Evolutionary conservation across 2,797 vertebrate species (phyloP), one percentile per base, ranked within the genome.

Genomic region (Gymnopithys bicolor): DNA sequence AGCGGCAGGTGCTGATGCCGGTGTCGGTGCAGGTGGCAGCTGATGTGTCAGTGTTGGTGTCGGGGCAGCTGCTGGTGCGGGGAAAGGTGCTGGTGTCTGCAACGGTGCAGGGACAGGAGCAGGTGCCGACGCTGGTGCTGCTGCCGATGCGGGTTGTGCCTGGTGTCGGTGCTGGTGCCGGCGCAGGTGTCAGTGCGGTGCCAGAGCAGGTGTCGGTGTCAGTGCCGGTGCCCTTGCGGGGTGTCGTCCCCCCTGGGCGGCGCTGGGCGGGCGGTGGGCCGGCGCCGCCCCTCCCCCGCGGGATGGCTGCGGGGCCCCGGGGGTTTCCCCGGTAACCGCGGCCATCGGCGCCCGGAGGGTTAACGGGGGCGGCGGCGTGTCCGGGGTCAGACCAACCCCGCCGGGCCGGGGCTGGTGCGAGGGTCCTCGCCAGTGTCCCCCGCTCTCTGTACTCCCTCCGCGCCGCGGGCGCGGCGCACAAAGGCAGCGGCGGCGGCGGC

Each of bases 291-390:
- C 66, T 75, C 69, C 74, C 89, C 87, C 77, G 62, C 46, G 52
- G 93, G 84, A 96, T 95, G 68, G 68, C 79, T 92, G 87, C 55
- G 91, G 28, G 91, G 53, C 83, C 82, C 83, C 39, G 75, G 67
- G 89, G 68, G 95, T 94, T 94, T 91, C 95, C 95, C 86, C 93
- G 87, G 95, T 90, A 94, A 95, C 95, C 86, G 93, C 67, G 84
- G 87, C 56, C 59, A 25, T 21, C 48, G 30, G 94, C 53, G 53
- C 55, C 51, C 92, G 27, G 70, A 48, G 92, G 43, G 94, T 92
- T 94, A 95, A 92, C n/a, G 83, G 41, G 67, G 80, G 60, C 45
- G 59, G 67, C 41, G 28, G 68, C 9, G 79, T 11, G 67, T 5
- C 56, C 49, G 58, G 24, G 58, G 68, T 71, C 80, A 71, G 17